Conservation (phyloP, 2,113 vertebrate genomes). For the Pomatorhinus ruficollis region DNA sequence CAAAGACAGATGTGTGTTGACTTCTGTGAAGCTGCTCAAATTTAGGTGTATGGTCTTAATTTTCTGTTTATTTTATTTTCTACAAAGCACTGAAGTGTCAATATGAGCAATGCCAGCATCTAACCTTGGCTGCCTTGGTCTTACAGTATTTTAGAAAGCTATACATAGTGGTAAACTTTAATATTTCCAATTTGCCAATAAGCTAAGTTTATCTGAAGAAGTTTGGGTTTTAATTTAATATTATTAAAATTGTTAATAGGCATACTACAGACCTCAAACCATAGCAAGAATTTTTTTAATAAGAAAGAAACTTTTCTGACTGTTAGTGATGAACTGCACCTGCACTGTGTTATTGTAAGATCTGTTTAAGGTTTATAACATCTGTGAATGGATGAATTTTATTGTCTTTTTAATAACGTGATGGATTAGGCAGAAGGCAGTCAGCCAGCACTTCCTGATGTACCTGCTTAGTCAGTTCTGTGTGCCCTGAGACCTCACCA, state of each 20-base stretch:
- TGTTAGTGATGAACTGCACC: neutral
- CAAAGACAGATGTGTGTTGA: neutral
- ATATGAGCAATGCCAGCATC: neutral
- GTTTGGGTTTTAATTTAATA: neutral
- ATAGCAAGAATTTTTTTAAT: neutral
- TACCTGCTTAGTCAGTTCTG: neutral
- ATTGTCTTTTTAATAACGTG: neutral
- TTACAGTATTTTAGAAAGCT: neutral
- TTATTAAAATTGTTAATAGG: neutral
- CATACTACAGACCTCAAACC: neutral
- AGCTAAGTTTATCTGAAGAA: neutral
- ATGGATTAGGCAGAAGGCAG: neutral
- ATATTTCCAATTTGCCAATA: neutral
- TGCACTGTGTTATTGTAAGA: neutral
- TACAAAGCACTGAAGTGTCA: neutral
- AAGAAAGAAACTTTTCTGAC: neutral
- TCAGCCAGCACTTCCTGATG: neutral
- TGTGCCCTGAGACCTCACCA: neutral
- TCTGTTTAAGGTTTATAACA: neutral
- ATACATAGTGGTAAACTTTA: neutral
- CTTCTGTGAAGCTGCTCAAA: neutral
- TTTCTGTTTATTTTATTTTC: neutral
- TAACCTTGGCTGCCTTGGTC: fast-evolving
- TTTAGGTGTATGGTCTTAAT: neutral
- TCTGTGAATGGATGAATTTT: neutral